Evolutionary conservation across 2,113 vertebrate species (phyloP).

Genomic region (Ceyx cyanopectus): DNA sequence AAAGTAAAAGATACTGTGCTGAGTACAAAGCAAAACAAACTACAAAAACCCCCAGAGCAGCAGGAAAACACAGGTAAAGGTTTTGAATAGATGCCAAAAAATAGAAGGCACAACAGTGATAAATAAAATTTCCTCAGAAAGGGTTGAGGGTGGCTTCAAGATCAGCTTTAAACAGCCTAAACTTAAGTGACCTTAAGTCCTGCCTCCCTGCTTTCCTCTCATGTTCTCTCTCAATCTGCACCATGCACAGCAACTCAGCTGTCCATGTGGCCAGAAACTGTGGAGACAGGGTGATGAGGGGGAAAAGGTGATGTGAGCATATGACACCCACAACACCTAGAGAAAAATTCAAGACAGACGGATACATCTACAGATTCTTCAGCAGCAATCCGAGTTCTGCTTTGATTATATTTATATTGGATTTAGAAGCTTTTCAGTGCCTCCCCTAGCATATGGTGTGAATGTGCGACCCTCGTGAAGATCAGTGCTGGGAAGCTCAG

Average conservation of each 20-base stretch:
- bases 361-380: background rate
- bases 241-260: background rate
- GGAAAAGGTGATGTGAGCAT: background rate
- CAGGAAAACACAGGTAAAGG: too few species aligned
- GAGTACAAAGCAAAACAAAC: too few species aligned
- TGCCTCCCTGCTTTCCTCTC: rapidly evolving
- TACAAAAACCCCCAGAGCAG: too few species aligned
- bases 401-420: background rate
- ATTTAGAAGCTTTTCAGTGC: background rate
- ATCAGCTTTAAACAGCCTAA: background rate
- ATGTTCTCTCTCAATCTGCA: background rate
- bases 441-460: background rate
- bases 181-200: background rate
- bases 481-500: background rate
- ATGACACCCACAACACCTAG: background rate
- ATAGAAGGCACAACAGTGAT: too few species aligned
- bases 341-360: background rate
- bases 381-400: background rate
- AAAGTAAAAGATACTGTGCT: too few species aligned
- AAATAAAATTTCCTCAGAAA: background rate
- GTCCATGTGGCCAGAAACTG: background rate
- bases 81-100: too few species aligned
- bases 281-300: background rate
- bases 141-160: background rate
- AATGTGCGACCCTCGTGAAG: background rate